These are phyloP conservation scores for Antigone vipio DNA, from an alignment of 2,113 vertebrate species.

Conservation along the genomic window DNA sequence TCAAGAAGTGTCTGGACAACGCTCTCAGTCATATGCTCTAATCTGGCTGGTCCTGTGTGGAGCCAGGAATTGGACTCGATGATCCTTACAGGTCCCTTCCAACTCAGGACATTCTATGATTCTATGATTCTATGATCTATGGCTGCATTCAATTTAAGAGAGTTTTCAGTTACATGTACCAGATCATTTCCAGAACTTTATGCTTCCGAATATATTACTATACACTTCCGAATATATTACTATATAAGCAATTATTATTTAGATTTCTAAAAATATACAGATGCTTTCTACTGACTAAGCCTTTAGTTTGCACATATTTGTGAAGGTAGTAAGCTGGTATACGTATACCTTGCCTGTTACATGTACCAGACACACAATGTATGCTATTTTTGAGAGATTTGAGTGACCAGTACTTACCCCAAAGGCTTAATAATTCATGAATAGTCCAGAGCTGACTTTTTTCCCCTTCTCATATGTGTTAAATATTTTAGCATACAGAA, in stretches of 20 bases:
- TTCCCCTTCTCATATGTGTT: neutral
- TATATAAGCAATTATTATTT: neutral
- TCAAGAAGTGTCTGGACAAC: too few species aligned
- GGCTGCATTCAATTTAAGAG: neutral
- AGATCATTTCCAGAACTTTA: neutral
- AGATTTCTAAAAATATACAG: neutral
- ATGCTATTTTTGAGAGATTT: neutral
- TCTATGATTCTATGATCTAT: too few species aligned
- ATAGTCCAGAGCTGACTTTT: neutral
- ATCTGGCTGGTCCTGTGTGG: too few species aligned
- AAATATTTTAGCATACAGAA: neutral
- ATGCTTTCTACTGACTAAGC: neutral
- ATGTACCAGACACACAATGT: neutral
- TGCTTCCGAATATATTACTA: fast-evolving
- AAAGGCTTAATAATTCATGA: neutral
- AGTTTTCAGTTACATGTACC: neutral
- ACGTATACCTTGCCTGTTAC: neutral
- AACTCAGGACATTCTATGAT: too few species aligned
- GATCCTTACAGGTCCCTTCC: too few species aligned
- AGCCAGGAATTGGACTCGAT: too few species aligned
- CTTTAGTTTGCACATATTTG: neutral
- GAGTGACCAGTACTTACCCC: neutral
- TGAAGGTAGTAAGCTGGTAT: neutral
- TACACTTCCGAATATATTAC: fast-evolving
- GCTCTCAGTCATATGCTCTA: too few species aligned